A percentile compares a stretch with the other conserved stretches of the same genome.
Conservation (phyloP, 1,140 invertebrate genomes). For the Dufourea novaeangliae region DNA sequence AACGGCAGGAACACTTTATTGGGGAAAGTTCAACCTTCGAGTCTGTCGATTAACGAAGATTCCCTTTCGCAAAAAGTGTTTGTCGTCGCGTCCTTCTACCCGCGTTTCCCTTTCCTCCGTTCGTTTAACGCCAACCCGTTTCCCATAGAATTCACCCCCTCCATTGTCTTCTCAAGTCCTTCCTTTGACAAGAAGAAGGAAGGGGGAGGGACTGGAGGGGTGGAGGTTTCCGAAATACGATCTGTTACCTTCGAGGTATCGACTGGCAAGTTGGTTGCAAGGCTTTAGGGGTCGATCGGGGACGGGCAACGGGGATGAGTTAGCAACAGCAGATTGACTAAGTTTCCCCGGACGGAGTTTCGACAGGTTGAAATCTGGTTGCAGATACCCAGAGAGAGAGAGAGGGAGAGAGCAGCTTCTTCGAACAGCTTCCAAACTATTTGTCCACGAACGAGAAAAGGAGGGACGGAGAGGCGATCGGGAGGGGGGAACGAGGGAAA, state of each 20-base stretch:
- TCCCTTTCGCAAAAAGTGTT: neutral
- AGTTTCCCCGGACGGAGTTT: conserved; percentile 74
- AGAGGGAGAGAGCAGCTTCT: conserved; percentile 52
- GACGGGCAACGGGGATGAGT: conserved; percentile 67
- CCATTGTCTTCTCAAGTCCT: conserved; percentile 46
- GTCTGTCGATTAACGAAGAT: neutral
- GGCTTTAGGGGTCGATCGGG: conserved; percentile 68
- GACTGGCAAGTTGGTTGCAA: conserved; percentile 69
- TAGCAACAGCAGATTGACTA: conserved; percentile 76
- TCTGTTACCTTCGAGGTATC: conserved; percentile 69
- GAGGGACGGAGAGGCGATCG: neutral
- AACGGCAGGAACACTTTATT: no score
- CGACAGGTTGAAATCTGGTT: conserved; percentile 75
- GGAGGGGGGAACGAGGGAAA: neutral
- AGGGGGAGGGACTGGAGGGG: no score
- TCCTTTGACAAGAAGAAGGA: conserved; percentile 40
- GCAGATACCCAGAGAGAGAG: no score
- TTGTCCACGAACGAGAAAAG: conserved; percentile 47
- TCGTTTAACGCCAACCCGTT: conserved; percentile 20
- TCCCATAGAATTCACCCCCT: neutral
- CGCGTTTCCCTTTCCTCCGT: neutral
- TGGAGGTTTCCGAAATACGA: conserved; percentile 66
- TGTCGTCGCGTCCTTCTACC: neutral
- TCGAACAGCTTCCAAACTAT: conserved; percentile 64
- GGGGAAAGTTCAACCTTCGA: no score